Evolutionary conservation across 2,797 vertebrate species (phyloP).

Genomic region (Spinus pinus): DNA sequence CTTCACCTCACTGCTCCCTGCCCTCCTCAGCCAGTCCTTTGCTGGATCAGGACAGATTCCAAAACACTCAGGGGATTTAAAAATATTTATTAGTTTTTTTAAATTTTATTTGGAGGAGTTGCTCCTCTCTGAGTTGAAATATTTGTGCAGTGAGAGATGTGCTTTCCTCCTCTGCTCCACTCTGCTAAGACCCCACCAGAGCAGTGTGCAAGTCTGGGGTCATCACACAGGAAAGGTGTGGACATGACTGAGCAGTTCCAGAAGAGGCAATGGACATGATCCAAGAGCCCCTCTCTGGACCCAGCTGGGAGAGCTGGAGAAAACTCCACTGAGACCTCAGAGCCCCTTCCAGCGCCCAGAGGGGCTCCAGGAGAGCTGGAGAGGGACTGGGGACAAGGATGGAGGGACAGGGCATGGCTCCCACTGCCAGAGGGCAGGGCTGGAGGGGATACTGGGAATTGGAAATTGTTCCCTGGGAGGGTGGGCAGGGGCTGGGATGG

Average conservation of each 20-base stretch:
- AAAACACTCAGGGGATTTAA: no score
- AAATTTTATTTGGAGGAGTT: not conserved
- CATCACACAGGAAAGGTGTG: not conserved
- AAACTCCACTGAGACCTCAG: not conserved
- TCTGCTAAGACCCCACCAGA: not conserved
- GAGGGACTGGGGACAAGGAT: not conserved
- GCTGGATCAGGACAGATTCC: not conserved
- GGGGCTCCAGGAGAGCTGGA: not conserved
- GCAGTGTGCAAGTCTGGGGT: not conserved
- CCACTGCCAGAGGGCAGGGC: fast-evolving
- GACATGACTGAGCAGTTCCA: not conserved
- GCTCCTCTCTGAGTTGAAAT: not conserved
- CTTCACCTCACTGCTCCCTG: not conserved
- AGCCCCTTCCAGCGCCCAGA: not conserved
- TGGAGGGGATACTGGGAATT: not conserved
- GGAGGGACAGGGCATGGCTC: not conserved
- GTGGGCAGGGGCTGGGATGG: not conserved
- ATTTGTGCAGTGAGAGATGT: not conserved
- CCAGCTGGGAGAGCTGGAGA: not conserved
- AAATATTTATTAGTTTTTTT: no score
- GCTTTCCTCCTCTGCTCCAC: not conserved
- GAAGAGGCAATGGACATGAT: fast-evolving
- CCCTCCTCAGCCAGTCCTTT: not conserved
- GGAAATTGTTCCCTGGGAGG: fast-evolving
- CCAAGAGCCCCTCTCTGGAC: not conserved